Evolutionary conservation across 1,140 invertebrate genomes (phyloP), one percentile per base, ranked within the genome.

Genomic region (Centruroides vittatus): DNA sequence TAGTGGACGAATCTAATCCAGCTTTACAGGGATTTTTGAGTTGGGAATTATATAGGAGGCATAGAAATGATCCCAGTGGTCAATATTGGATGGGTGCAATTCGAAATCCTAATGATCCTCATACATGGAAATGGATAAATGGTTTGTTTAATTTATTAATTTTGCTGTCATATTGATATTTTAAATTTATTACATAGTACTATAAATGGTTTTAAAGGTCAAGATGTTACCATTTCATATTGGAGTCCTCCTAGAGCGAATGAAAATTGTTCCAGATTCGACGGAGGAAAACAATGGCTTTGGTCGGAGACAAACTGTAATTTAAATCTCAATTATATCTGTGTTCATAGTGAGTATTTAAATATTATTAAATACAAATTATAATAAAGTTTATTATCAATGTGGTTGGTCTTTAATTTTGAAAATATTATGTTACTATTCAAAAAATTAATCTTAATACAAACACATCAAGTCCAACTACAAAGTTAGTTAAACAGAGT

Each of bases 81-180:
- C 90, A 93, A 68, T 95, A 94, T 70, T 95, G 92, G 92, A 88
- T 94, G 83, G 91, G 91, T 1, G 88, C 88, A 1, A 80, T 91
- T 2, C 77, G 89, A 10, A 88, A 94, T 70, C 80, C 82, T 23
- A 46, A 80, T 81, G 85, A 90, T 70, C 76, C 79, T 5, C 83
- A 81, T 59, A 85, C 86, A 66, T 95, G 92, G 92, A 87, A 88
- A 70, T 94, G 91, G 91, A 71, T 78, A 56, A 88, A 84, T 65
- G 89, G 70, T 61, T 59, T 47, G 57, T 47, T 35, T 56, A 13
- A 47, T 56, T 47, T 47, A 13, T 56, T 41, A 56, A 7, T 13
- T 56, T 47, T 56, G 46, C 12, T 56, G 10, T n/a, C 9, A 34
- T 47, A 56, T 13, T 6, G 3, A 47, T 13, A 34, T 12, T n/a